Percentiles rank a stretch among this genome's conserved stretches.
phyloP scores from a whole-genome alignment of 2,797 vertebrate genomes.

The Pangasius macronema region DNA sequence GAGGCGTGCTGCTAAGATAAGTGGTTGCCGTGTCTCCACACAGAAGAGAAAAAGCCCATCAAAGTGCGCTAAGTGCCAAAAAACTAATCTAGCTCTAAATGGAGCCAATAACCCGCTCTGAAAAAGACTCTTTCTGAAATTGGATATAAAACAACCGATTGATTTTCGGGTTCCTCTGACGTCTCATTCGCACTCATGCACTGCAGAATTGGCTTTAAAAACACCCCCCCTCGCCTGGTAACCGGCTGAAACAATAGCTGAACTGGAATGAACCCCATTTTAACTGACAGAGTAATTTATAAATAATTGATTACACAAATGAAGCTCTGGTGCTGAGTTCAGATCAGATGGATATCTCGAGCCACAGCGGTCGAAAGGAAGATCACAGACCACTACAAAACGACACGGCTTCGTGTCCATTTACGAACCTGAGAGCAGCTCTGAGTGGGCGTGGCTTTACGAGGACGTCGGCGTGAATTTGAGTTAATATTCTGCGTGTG shows the following conservation, averaged over 20 bases:
- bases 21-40: slow-evolving; percentile 22
- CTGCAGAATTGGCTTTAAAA: slow-evolving; percentile 20
- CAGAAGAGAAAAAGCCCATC: slow-evolving; percentile 48
- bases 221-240: slow-evolving; percentile 1
- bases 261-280: slow-evolving; percentile 17
- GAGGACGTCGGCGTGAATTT: neutral
- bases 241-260: slow-evolving; percentile 31
- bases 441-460: neutral
- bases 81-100: slow-evolving; percentile 53
- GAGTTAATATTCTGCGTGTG: neutral
- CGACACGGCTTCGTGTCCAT: neutral
- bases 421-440: too few species aligned
- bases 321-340: slow-evolving; percentile 14
- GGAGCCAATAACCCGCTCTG: slow-evolving; percentile 38
- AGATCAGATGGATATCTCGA: slow-evolving; percentile 31
- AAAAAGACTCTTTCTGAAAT: slow-evolving; percentile 31
- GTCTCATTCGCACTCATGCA: slow-evolving; percentile 13
- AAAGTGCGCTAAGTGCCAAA: slow-evolving; percentile 47
- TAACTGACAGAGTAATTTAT: slow-evolving; percentile 30
- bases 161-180: slow-evolving; percentile 48
- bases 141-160: slow-evolving; percentile 54
- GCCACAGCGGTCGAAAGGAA: neutral
- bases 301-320: slow-evolving; percentile 51
- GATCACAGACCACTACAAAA: neutral
- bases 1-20: slow-evolving; percentile 33